These are phyloP conservation scores for Poecilia latipinna DNA, from an alignment of 2,113 vertebrate genomes.

Conservation along the genomic window DNA sequence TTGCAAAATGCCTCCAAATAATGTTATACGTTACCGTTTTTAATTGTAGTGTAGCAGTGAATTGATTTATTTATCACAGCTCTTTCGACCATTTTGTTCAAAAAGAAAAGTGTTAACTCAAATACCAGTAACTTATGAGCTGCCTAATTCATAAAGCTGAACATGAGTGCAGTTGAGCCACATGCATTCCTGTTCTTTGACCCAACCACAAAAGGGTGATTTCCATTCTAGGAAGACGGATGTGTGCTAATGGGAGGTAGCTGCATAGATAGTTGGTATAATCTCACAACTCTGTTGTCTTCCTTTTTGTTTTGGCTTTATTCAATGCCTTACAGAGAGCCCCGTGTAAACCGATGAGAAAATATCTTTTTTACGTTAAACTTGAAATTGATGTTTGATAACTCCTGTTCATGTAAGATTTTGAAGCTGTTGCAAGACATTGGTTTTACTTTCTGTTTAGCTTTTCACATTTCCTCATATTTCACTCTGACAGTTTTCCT, in stretches of 20 bases:
- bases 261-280: not conserved
- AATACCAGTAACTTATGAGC: not conserved
- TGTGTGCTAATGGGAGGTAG: not conserved
- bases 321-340: not conserved
- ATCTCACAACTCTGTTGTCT: constrained; percentile 16
- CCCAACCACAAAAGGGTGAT: constrained; percentile 15
- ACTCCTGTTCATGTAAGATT: not conserved
- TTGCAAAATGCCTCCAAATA: not conserved
- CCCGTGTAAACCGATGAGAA: not conserved
- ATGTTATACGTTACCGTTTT: not conserved
- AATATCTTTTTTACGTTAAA: not conserved
- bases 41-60: not conserved
- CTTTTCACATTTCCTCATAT: constrained; percentile 50
- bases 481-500: constrained; percentile 32
- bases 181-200: not conserved
- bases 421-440: not conserved
- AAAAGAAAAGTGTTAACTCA: not conserved
- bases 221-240: constrained; percentile 10
- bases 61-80: not conserved
- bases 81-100: not conserved
- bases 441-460: constrained; percentile 69
- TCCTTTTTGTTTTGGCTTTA: constrained; percentile 2
- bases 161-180: not conserved
- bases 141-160: not conserved
- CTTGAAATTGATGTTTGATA: not conserved